Evolutionary conservation across 2,888 invertebrate species (phyloP).

Genomic region (Scelioninae gen. 1): DNA sequence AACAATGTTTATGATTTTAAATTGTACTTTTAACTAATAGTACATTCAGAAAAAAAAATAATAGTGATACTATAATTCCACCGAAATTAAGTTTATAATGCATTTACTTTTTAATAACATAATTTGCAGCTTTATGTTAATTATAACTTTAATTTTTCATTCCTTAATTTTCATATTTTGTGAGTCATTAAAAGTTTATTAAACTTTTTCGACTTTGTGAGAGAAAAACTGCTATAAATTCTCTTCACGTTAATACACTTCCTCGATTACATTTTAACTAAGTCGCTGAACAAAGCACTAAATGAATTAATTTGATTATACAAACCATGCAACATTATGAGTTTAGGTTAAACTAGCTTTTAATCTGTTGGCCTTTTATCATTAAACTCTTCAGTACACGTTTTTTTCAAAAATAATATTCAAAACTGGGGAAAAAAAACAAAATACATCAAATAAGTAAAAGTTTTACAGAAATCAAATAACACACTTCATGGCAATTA

Average conservation of each 20-base stretch:
- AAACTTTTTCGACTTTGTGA: neutral
- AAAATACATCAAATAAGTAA: neutral
- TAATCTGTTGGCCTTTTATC: neutral
- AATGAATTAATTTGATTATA: constrained; percentile 4
- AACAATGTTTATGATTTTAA: too few relatives aligned
- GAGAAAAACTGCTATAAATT: constrained; percentile 12
- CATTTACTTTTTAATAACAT: neutral
- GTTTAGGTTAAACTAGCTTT: too few relatives aligned
- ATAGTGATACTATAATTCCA: too few relatives aligned
- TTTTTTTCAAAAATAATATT: neutral
- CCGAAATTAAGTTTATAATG: neutral
- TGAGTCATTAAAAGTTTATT: constrained; percentile 14
- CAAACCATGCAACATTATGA: neutral
- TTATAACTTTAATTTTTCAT: neutral
- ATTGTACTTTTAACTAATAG: too few relatives aligned
- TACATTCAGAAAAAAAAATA: too few relatives aligned
- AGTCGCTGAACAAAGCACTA: constrained; percentile 4
- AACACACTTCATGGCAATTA: neutral
- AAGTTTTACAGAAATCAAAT: neutral
- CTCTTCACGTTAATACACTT: neutral
- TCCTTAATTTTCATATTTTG: constrained; percentile 1
- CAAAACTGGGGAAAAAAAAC: neutral
- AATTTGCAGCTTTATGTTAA: neutral
- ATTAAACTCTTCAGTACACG: neutral
- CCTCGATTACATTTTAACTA: constrained; percentile 2